Base-by-base conservation (phyloP, 2,888 invertebrate species). In the Neoascia interrupta region DNA sequence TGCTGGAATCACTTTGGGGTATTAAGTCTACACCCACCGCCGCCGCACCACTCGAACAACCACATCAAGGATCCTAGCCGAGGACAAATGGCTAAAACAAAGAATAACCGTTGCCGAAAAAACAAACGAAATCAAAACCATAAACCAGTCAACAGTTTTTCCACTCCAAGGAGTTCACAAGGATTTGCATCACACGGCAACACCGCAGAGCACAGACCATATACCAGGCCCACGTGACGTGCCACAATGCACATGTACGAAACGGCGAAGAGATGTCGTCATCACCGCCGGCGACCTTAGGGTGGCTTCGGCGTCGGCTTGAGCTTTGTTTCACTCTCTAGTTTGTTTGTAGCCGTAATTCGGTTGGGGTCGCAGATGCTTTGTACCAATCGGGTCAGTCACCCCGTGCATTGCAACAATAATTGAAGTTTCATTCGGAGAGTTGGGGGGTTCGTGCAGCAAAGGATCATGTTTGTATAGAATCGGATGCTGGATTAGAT, bases 71-170 rank as follows among this genome's bases (percentile, higher is more conserved):
- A 31, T 31, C 8, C 31, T n/a, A n/a, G 45, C 47, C 49, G 16
- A 49, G 39, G 47, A 73, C 54, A 54, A 73, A 61, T 58, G 60
- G 31, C 6, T 37, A 45, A 66, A 60, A 63, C 23, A 69, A 56
- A 56, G 13, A 47, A 56, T 31, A 28, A 36, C 43, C 19, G 15
- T 43, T n/a, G 18, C 21, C 19, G 10, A 51, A 8, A 58, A 56
- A 23, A 18, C n/a, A 61, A 43, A 49, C 60, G 60, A 79, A 79
- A 73, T 79, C 73, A 68, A 66, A 66, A n/a, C n/a, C n/a, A n/a
- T n/a, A n/a, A n/a, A n/a, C n/a, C n/a, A n/a, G 73, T 68, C 73
- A 79, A 79, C 73, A 73, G 73, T 79, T 79, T 73, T 79, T 79
- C 60, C 79, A 79, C 54, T 73, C 73, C 60, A 79, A 73, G 79